phyloP scores from a whole-genome alignment of 2,888 invertebrate genomes.

The Griposia aprilina region DNA sequence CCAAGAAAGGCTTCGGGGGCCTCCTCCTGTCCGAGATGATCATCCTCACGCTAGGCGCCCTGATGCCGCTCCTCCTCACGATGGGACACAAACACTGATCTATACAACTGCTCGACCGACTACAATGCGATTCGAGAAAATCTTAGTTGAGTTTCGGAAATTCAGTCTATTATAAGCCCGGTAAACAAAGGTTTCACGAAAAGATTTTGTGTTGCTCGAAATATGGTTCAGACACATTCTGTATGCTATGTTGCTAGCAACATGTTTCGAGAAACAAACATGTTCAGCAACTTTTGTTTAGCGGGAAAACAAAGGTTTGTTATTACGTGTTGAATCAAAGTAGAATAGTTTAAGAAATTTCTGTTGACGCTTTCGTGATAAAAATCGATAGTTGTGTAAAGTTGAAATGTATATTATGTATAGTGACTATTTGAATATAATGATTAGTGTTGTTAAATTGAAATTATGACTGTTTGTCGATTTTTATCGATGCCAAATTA shows the following conservation, averaged over 20 bases:
- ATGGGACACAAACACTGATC: constrained; percentile 96
- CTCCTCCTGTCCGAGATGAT: constrained; percentile 95
- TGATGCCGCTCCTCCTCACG: constrained; percentile 97
- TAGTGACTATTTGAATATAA: constrained; percentile 28
- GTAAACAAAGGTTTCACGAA: not conserved
- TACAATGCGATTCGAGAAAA: constrained; percentile 10
- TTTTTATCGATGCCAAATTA: constrained; percentile 29
- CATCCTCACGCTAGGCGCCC: constrained; percentile 95
- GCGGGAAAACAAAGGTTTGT: not conserved
- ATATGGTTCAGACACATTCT: not conserved
- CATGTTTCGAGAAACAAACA: not conserved
- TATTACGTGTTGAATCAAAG: constrained; percentile 30
- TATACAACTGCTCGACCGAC: constrained; percentile 1
- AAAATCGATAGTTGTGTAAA: constrained; percentile 28
- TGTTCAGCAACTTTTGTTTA: not conserved
- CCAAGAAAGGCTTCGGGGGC: constrained; percentile 85
- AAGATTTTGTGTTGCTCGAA: constrained; percentile 9
- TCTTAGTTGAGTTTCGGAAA: constrained; percentile 6
- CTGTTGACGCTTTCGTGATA: constrained; percentile 52
- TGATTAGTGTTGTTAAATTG: not conserved
- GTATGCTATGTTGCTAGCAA: not conserved
- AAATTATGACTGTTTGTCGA: constrained; percentile 33
- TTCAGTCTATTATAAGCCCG: not conserved
- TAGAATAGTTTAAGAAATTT: constrained; percentile 19
- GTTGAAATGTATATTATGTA: constrained; percentile 49